These are phyloP conservation scores for Syngnathoides biaculeatus DNA, from an alignment of 2,113 vertebrate genomes.

Conservation along the genomic window DNA sequence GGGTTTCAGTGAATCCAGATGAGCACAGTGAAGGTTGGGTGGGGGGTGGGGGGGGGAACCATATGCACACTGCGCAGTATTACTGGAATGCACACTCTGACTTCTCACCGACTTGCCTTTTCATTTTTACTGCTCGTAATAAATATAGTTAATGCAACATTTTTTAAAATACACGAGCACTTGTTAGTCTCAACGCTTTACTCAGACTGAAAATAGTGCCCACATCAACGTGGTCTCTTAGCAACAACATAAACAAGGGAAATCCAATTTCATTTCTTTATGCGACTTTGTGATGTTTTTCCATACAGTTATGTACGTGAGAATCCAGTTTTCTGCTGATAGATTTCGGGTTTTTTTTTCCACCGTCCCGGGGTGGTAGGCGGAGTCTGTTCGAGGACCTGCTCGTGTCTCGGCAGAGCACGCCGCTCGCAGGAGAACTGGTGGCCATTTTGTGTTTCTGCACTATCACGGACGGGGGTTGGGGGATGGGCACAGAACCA, in stretches of 20 bases:
- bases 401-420: slow-evolving; percentile 45
- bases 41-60: slow-evolving; percentile 52
- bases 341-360: slow-evolving; percentile 13
- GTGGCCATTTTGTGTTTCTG: slow-evolving; percentile 72
- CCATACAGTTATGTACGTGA: slow-evolving; percentile 2
- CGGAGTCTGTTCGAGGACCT: slow-evolving; percentile 52
- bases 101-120: slow-evolving; percentile 31
- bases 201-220: background rate
- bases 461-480: slow-evolving; percentile 37
- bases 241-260: slow-evolving; percentile 2
- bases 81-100: slow-evolving; percentile 53
- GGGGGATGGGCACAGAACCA: slow-evolving; percentile 42
- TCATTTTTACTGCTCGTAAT: background rate
- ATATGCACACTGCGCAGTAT: slow-evolving; percentile 42
- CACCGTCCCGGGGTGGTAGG: slow-evolving; percentile 41
- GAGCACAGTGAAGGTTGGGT: slow-evolving; percentile 43
- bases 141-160: background rate
- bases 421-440: slow-evolving; percentile 60
- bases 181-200: background rate
- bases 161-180: background rate
- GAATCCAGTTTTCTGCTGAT: slow-evolving; percentile 35
- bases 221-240: background rate
- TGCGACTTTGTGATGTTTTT: slow-evolving; percentile 1
- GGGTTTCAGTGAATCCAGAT: slow-evolving; percentile 65
- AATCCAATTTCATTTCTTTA: slow-evolving; percentile 4